Base-by-base conservation (phyloP, 2,888 invertebrate species). In the Pristionchus maxplancki region DNA sequence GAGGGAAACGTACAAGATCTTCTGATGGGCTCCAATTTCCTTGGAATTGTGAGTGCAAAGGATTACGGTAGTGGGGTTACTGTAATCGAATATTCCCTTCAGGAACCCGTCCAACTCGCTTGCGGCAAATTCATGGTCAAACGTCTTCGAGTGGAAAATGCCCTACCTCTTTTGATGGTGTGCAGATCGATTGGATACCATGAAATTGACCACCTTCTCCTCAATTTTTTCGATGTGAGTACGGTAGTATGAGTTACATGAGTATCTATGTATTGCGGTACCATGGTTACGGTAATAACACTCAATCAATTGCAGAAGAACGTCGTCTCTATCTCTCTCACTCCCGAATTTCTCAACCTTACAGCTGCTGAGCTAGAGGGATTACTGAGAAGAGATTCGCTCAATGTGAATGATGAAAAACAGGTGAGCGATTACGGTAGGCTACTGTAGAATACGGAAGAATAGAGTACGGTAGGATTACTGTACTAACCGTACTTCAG, bases 51-150 rank as follows among this genome's bases (percentile, higher is more conserved):
- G 13, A 86, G 86, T 81, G 9, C 11, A 20, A 17, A 31, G 20
- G 64, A 5, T 20, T 28, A 2, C n/a, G 11, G n/a, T 8, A 28
- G 4, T 17, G 1, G 11, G 97, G 1, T 96, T 97, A 90, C 96
- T 96, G 58, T n/a, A 58, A 31, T 31, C 64, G 13, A 6, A 4
- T n/a, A 6, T 58, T 58, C 53, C 2, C 53, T 40, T 62, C 87
- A 87, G 86, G 96, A 96, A 91, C 96, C 96, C 95, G 97, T 97
- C 0, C 96, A 97, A 90, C 97, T 97, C 94, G 97, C 97, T 0
- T 97, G 97, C 95, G 97, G 97, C 84, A 96, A 96, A 92, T 97
- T 97, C 95, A 95, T 97, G 88, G 96, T 96, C 91, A 96, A 96
- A 0, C 90, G 92, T 1, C 91, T 94, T 4, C 90, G 91, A 37